A percentile compares a stretch with the other conserved stretches of the same genome.
Conservation (phyloP, 2,888 invertebrate species). For the Parapristionchus giblindavisi region DNA sequence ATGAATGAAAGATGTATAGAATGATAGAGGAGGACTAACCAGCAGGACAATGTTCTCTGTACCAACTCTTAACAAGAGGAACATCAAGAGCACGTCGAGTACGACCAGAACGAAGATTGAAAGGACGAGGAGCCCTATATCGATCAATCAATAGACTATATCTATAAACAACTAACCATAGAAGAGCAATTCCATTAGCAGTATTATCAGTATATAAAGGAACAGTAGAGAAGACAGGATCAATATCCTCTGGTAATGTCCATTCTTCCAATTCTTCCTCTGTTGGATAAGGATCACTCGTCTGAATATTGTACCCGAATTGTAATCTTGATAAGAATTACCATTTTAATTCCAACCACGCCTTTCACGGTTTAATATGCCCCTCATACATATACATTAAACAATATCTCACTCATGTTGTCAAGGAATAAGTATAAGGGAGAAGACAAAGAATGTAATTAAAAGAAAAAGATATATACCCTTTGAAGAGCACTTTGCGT, state of each 20-base stretch:
- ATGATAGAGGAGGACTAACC: constrained; percentile 44
- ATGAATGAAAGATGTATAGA: background rate
- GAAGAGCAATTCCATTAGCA: constrained; percentile 80
- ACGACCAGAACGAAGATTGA: constrained; percentile 93
- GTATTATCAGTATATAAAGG: constrained; percentile 98
- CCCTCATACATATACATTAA: background rate
- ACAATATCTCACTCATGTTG: background rate
- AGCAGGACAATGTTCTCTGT: constrained; percentile 74
- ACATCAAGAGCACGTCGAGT: constrained; percentile 90
- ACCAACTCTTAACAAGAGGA: constrained; percentile 95
- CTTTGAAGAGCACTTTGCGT: constrained; percentile 85
- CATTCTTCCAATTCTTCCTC: constrained; percentile 92
- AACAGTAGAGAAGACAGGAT: constrained; percentile 81
- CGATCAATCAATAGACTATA: background rate
- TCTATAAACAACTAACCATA: constrained; percentile 46
- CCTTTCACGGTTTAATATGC: constrained; percentile 25
- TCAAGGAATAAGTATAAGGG: background rate
- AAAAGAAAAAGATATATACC: constrained; percentile 51
- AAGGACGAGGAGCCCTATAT: constrained; percentile 88
- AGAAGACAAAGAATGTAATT: background rate
- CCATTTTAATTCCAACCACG: constrained; percentile 13
- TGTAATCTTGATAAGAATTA: background rate
- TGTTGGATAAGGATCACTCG: constrained; percentile 83
- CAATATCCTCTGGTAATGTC: constrained; percentile 86
- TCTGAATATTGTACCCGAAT: constrained; percentile 50